Conservation (phyloP, 2,113 vertebrate genomes). For the Pavo muticus region DNA sequence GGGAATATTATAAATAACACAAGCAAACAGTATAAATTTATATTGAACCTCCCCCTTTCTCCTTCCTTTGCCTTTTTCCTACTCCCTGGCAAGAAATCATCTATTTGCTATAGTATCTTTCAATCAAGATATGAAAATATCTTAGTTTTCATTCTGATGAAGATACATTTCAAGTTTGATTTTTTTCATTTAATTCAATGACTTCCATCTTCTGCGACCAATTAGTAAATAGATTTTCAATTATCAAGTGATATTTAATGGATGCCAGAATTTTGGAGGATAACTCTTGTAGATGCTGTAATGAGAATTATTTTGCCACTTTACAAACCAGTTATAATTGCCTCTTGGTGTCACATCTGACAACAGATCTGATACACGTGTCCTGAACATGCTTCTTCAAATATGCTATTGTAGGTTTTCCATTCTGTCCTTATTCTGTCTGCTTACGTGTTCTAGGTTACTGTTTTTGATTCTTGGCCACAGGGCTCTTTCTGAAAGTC, state of each 20-base stretch:
- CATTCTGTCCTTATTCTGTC: not conserved
- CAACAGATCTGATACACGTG: not conserved
- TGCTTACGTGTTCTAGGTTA: not conserved
- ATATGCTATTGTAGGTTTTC: not conserved
- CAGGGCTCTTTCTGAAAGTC: not conserved
- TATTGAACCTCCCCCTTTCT: not conserved
- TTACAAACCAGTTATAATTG: not conserved
- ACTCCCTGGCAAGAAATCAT: not conserved
- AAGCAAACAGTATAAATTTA: not conserved
- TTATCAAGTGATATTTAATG: not conserved
- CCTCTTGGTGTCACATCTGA: not conserved
- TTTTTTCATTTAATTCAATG: not conserved
- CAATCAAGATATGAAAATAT: not conserved
- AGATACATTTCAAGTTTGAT: not conserved
- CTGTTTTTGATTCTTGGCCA: not conserved
- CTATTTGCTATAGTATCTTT: not conserved
- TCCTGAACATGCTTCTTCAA: not conserved
- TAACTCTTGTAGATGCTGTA: not conserved
- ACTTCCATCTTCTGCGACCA: not conserved
- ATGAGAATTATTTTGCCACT: not conserved
- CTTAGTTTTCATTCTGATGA: not conserved
- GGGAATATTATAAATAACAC: conserved; percentile 31
- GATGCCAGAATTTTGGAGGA: not conserved
- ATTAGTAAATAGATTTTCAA: not conserved
- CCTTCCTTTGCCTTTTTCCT: not conserved